phyloP scores from a whole-genome alignment of 2,113 vertebrate species.

The Pipra filicauda region DNA sequence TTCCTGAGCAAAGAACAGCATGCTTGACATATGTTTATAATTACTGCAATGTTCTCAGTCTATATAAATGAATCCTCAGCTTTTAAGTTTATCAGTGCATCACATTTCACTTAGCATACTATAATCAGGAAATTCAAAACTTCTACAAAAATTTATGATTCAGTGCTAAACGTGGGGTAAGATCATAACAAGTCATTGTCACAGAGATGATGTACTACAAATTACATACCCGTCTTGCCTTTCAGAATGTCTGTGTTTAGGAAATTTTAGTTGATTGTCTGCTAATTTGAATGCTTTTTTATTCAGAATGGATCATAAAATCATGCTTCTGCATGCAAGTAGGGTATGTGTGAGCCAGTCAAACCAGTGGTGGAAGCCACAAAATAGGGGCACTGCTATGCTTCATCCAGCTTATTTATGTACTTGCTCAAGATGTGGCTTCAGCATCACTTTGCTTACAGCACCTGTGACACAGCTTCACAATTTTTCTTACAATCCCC shows the following conservation, averaged over 20 bases:
- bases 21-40: neutral
- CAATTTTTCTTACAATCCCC: neutral
- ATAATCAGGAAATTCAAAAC: neutral
- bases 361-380: neutral
- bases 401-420: neutral
- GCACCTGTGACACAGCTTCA: neutral
- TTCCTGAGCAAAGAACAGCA: neutral
- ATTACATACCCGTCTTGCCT: neutral
- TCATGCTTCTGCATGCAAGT: neutral
- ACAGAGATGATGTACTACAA: neutral
- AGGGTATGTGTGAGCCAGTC: neutral
- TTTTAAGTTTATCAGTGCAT: neutral
- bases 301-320: neutral
- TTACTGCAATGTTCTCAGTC: neutral
- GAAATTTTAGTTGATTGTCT: neutral
- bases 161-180: neutral
- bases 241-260: neutral
- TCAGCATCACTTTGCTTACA: neutral
- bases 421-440: neutral
- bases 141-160: neutral
- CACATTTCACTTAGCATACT: neutral
- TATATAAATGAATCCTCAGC: neutral
- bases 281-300: neutral
- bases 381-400: neutral
- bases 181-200: neutral